Evolutionary conservation across 2,797 vertebrate genomes (phyloP).

Genomic region (Rhynchonycteris naso): DNA sequence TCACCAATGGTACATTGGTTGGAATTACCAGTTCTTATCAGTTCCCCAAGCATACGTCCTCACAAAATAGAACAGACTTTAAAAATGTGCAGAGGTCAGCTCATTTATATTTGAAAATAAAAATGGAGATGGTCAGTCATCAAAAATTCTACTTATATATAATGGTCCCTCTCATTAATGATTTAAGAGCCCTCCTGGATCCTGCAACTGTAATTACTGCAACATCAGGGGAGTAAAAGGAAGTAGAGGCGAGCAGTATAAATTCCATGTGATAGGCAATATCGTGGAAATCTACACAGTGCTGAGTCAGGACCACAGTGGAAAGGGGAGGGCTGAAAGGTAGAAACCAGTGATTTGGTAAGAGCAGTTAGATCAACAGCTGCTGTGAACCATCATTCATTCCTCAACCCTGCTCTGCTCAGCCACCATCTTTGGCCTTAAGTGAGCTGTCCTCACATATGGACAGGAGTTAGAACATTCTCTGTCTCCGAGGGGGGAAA

Average conservation of each 20-base stretch:
- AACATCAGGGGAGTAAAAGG: neutral
- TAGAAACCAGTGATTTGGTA: neutral
- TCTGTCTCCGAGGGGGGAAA: neutral
- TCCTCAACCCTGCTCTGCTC: neutral
- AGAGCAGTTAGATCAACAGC: neutral
- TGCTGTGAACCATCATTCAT: neutral
- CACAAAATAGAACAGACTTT: neutral
- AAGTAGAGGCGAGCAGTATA: neutral
- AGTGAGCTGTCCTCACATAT: neutral
- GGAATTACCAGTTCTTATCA: neutral
- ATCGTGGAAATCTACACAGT: neutral
- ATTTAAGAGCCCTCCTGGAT: neutral
- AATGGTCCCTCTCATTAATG: neutral
- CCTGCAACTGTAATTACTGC: conserved; percentile 2
- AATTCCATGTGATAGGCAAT: neutral
- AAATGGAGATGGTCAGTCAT: neutral
- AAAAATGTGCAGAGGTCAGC: neutral
- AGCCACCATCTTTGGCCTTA: neutral
- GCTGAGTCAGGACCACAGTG: neutral
- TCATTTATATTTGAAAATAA: neutral
- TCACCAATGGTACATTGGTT: neutral
- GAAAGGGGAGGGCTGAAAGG: neutral
- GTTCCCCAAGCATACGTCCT: neutral
- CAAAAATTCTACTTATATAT: neutral
- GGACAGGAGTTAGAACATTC: neutral